Evolutionary conservation across 1,140 invertebrate species (phyloP), one percentile per base, ranked within the genome.

Genomic region (Philotrypesis tridentata): DNA sequence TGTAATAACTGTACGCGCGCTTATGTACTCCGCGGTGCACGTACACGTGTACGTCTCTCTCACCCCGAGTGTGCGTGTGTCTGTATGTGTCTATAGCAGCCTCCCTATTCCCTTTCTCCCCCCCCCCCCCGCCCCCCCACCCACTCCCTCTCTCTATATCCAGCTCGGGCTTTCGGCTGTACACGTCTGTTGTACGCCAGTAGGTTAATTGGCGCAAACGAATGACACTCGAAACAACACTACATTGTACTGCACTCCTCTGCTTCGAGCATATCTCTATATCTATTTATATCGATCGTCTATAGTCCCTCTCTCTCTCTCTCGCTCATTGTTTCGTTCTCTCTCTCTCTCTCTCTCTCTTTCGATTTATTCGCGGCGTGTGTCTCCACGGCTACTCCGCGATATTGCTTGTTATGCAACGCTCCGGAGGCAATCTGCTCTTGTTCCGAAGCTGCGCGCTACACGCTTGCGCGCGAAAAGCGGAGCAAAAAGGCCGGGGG

Each of bases 181-280:
- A 27, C 27, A 29, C 23, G 9, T 25, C 55, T 60, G 25, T 14
- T 65, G 63, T 65, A 78, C 83, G 82, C 78, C 83, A 85, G 83
- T 85, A 85, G 85, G 82, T 86, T 85, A 86, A 86, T 85, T 84
- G 83, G 74, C 79, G 80, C 74, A 79, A 85, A 85, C 84, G 84
- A 85, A 82, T 82, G 83, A 85, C 84, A 84, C 80, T 86, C 84
- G 82, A 86, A 55, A 84, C 83, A 84, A 48, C 37, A 81, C 4
- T 55, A n/a, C n/a, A 55, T 37, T 5, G 40, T 63, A 25, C 2
- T 14, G 60, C 21, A 14, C 2, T 63, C 5, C 21, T 63, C 17
- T 23, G 2, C 12, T 2, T 2, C 60, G 81, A 73, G 79, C 33
- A 67, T 65, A 83, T 84, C 81, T 84, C 76, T 74, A 71, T 79